Evolutionary conservation across 2,888 invertebrate species (phyloP), one percentile per base, ranked within the genome.

Genomic region (Sepioteuthis lessoniana): DNA sequence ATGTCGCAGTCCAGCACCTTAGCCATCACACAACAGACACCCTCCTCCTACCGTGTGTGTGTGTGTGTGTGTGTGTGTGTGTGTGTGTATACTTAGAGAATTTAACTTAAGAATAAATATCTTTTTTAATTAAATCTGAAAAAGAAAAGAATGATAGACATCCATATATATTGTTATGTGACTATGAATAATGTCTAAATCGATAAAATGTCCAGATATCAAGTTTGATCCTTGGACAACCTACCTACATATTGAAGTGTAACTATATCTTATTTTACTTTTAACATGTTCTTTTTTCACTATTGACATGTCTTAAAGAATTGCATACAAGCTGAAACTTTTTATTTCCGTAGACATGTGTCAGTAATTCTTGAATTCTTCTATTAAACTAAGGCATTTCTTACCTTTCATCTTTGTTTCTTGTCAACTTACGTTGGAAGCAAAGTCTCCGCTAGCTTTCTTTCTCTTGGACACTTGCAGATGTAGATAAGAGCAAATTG

Each of bases 331-430:
- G 76, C 10, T 76, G 76, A n/a, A 76, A 76, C 31, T 31, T 76
- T 76, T n/a, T n/a, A 76, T 76, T 76, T 76, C 76, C n/a, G 76
- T 8, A 16, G 76, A 76, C 76, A 76, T 31, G n/a, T 76, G 76
- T 76, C n/a, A 76, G 76, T 76, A 76, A 76, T 76, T 76, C n/a
- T 76, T n/a, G 76, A 76, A 76, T 76, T 76, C 76, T 76, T 76
- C 76, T 76, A n/a, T 19, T 76, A 76, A n/a, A 76, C 76, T 76
- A 76, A 76, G 76, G 76, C 31, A 76, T 76, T n/a, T 31, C 13
- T n/a, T n/a, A n/a, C 76, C 76, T 76, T 76, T 76, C n/a, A 76
- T 76, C 76, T 76, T n/a, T 76, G 31, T 76, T 76, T 76, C 76
- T 76, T 76, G 76, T 76, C 76, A 76, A 76, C 25, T 55, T 55